Evolutionary conservation across 2,888 invertebrate species (phyloP), one percentile per base, ranked within the genome.

Genomic region (Germaria angustata): DNA sequence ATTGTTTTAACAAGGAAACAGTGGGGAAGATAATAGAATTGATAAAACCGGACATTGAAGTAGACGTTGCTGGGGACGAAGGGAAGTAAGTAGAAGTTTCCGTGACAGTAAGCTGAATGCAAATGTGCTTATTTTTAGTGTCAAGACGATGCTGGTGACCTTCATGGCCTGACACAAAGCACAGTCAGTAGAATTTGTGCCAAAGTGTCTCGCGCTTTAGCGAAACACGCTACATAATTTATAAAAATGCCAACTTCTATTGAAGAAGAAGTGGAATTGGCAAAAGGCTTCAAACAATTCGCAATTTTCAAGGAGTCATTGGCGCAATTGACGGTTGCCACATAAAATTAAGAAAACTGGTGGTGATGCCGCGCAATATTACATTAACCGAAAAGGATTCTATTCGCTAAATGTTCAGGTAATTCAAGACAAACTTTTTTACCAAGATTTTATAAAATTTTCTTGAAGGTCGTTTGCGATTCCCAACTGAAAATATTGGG

Each of bases 131-230:
- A 53, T 20, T 72, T 36, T 34, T 36, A 57, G 57, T 36, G 9
- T 13, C 57, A 72, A 20, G 71, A 72, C 17, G 59, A 72, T 72
- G 61, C 61, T 34, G 59, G 34, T 8, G 72, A 72, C 9, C 59
- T 59, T 24, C 59, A 41, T 73, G 63, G 63, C 5, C 46, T 53
- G 13, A 1, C 65, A 41, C 59, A 65, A 65, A 28, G 63, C 13
- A 75, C 53, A 17, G 73, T 73, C 4, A 46, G 46, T 32, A 49
- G 61, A 11, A 73, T 73, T 61, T 73, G 73, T 65, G 76, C 36
- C 59, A 68, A 28, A 59, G 59, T 66, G 15, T 57, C 66, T 59
- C 39, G 68, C 2, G 49, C 46, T 3, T 15, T 59, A 22, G 68
- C 66, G n/a, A 57, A 66, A 32, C 22, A 66, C 6, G 46, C 34